Evolutionary conservation across 2,113 vertebrate species (phyloP).

Genomic region (Pachycephala philippinensis): DNA sequence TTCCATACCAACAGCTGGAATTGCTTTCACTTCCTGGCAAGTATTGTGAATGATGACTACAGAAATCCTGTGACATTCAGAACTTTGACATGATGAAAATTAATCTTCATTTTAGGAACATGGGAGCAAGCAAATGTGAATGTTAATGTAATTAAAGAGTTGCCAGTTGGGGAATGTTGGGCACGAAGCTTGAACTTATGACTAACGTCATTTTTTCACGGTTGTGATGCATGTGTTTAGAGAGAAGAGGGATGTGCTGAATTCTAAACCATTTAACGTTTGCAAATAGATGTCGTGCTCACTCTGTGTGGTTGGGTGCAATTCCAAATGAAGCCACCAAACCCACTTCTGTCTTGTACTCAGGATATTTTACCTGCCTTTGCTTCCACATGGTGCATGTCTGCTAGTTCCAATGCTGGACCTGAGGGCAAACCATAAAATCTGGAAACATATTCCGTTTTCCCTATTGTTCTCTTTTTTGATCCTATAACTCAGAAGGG

Average conservation of each 20-base stretch:
- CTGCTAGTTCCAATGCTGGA: background rate
- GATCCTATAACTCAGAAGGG: background rate
- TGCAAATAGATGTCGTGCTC: background rate
- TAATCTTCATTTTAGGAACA: slow-evolving; percentile 8
- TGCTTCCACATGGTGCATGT: background rate
- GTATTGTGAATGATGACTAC: background rate
- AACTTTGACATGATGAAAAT: slow-evolving; percentile 3
- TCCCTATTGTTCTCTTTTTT: background rate
- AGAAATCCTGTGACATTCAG: slow-evolving; percentile 13
- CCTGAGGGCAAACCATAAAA: background rate
- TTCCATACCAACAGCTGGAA: slow-evolving; percentile 6
- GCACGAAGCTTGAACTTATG: background rate
- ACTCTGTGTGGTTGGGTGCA: background rate
- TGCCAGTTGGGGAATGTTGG: background rate
- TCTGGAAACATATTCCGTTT: background rate
- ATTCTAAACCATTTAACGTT: background rate
- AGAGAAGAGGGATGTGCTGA: background rate
- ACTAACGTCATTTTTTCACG: background rate
- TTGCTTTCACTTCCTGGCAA: background rate
- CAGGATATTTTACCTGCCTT: background rate
- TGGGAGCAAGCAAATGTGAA: background rate
- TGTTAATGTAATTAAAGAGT: slow-evolving; percentile 25
- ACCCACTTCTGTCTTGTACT: background rate
- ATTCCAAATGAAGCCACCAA: background rate
- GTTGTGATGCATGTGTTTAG: background rate